Evolutionary conservation across 2,113 vertebrate species (phyloP).

Genomic region (Gavialis gangeticus): DNA sequence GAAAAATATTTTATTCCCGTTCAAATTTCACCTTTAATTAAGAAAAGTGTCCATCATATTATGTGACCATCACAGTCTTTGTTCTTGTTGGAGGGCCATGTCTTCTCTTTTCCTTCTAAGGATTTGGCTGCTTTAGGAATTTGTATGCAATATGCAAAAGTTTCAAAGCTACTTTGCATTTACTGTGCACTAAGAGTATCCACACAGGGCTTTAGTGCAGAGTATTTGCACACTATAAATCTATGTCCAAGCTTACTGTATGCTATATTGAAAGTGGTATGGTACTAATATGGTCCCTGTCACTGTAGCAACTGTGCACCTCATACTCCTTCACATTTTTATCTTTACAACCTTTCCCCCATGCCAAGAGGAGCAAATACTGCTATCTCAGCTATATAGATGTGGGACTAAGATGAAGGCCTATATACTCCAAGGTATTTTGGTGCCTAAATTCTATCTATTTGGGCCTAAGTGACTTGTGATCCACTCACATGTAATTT

Average conservation of each 20-base stretch:
- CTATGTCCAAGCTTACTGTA: accelerated
- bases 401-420: neutral
- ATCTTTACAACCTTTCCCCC: neutral
- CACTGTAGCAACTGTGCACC: neutral
- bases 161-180: neutral
- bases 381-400: neutral
- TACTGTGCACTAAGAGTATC: neutral
- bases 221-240: accelerated
- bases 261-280: neutral
- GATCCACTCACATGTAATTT: too few species aligned
- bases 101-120: too few species aligned
- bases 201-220: neutral
- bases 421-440: too few species aligned
- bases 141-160: neutral
- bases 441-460: too few species aligned
- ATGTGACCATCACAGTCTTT: too few species aligned
- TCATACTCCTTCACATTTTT: neutral
- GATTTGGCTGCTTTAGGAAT: neutral
- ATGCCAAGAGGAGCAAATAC: neutral
- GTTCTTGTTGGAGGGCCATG: too few species aligned
- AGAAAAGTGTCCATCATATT: too few species aligned
- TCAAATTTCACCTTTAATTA: too few species aligned
- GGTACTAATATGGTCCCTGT: accelerated
- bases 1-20: too few species aligned
- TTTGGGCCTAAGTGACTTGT: too few species aligned